Percentiles rank a stretch among this genome's conserved stretches.
Conservation (phyloP, 2,797 vertebrate genomes). For the Rhincodon typus region DNA sequence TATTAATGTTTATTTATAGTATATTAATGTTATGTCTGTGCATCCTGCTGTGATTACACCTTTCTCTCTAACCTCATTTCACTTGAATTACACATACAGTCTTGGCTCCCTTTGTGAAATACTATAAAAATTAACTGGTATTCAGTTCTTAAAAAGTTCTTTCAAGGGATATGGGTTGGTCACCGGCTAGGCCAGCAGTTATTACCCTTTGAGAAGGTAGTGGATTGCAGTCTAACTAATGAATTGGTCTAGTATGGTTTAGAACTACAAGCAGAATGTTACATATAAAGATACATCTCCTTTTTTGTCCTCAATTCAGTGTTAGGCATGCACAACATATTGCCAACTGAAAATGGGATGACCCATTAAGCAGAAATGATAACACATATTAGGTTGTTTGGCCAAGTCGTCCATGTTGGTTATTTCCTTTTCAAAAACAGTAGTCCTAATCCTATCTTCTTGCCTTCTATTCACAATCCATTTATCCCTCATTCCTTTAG, state of each 20-base stretch:
- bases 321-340: not conserved
- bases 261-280: not conserved
- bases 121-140: not conserved
- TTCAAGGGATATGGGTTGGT: too few relatives aligned
- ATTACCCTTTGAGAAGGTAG: too few relatives aligned
- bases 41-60: not conserved
- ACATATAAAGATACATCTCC: not conserved
- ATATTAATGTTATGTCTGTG: not conserved
- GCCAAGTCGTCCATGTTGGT: not conserved
- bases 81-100: not conserved
- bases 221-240: not conserved
- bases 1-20: not conserved
- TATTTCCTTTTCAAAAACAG: not conserved
- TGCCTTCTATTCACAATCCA: not conserved
- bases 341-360: not conserved
- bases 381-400: too few relatives aligned
- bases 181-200: too few relatives aligned
- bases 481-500: not conserved
- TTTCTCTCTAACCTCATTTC: not conserved
- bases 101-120: not conserved
- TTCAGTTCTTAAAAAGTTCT: not conserved
- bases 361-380: not conserved
- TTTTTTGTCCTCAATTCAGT: not conserved
- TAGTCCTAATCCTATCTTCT: not conserved
- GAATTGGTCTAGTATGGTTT: not conserved